These are phyloP conservation scores for Agelastica alni DNA, from an alignment of 2,888 invertebrate species.

Conservation along the genomic window DNA sequence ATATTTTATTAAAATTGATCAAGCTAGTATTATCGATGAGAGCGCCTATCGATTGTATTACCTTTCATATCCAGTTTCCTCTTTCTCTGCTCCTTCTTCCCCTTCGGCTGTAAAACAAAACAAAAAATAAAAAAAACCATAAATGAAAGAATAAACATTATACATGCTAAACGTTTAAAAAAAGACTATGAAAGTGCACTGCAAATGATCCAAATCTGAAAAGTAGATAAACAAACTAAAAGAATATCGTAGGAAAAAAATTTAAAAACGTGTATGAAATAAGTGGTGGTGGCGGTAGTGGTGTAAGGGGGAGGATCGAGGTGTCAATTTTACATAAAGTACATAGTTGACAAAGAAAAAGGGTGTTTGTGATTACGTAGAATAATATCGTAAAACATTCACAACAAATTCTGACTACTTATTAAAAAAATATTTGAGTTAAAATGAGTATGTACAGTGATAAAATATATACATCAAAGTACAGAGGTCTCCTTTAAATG, in stretches of 20 bases:
- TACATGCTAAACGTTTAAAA: constrained; percentile 34
- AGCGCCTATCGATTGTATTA: too few relatives aligned
- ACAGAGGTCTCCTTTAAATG: background rate
- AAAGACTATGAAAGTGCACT: constrained; percentile 28
- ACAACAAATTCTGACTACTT: constrained; percentile 17
- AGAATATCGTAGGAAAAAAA: constrained; percentile 6
- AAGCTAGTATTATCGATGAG: too few relatives aligned
- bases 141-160: too few relatives aligned
- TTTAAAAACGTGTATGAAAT: background rate
- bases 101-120: constrained; percentile 48
- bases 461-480: background rate
- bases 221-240: constrained; percentile 29
- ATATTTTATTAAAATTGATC: too few relatives aligned
- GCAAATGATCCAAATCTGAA: constrained; percentile 36
- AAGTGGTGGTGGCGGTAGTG: too few relatives aligned
- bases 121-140: constrained; percentile 30
- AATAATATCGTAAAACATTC: constrained; percentile 18
- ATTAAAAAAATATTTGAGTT: constrained; percentile 10
- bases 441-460: constrained; percentile 24
- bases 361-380: constrained; percentile 10
- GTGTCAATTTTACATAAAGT: constrained; percentile 1
- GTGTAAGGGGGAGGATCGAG: background rate
- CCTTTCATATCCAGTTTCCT: constrained; percentile 34
- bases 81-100: constrained; percentile 42
- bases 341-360: background rate